Evolutionary conservation across 1,140 invertebrate genomes (phyloP).

Genomic region (Phocides pigmalion): DNA sequence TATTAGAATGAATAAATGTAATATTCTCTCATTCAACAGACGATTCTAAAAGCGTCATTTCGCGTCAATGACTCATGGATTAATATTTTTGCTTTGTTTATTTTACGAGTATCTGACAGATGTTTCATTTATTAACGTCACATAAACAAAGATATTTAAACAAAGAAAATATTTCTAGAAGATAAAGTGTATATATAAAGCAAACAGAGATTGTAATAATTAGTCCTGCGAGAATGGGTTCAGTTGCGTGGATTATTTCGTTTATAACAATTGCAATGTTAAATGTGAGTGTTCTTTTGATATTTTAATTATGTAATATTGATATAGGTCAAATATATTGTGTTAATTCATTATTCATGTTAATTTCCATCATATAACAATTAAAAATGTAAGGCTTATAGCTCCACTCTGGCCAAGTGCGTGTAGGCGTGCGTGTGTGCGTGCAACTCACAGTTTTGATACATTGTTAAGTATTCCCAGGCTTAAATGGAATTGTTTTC

Average conservation of each 20-base stretch:
- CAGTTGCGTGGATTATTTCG: constrained; percentile 51
- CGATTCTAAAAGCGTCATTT: too few species aligned
- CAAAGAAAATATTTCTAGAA: constrained; percentile 38
- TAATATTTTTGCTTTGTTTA: constrained; percentile 40
- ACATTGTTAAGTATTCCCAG: too few species aligned
- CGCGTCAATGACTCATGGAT: constrained; percentile 36
- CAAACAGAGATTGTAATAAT: constrained; percentile 30
- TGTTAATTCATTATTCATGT: too few species aligned
- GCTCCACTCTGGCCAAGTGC: too few species aligned
- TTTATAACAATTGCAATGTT: constrained; percentile 47
- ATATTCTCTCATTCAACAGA: too few species aligned
- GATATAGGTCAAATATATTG: neutral
- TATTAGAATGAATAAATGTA: too few species aligned
- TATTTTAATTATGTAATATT: constrained; percentile 4
- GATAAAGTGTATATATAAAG: constrained; percentile 47
- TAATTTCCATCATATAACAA: too few species aligned
- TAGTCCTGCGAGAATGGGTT: constrained; percentile 45
- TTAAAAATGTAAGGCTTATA: too few species aligned
- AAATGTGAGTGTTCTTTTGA: constrained; percentile 49
- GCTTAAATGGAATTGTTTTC: too few species aligned
- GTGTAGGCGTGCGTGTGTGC: too few species aligned
- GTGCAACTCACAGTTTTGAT: too few species aligned
- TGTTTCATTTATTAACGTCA: constrained; percentile 37
- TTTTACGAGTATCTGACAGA: constrained; percentile 41
- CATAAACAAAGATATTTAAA: constrained; percentile 44